These are phyloP conservation scores for Saxidomus purpurata DNA, from an alignment of 1,140 invertebrate species.

Conservation along the genomic window DNA sequence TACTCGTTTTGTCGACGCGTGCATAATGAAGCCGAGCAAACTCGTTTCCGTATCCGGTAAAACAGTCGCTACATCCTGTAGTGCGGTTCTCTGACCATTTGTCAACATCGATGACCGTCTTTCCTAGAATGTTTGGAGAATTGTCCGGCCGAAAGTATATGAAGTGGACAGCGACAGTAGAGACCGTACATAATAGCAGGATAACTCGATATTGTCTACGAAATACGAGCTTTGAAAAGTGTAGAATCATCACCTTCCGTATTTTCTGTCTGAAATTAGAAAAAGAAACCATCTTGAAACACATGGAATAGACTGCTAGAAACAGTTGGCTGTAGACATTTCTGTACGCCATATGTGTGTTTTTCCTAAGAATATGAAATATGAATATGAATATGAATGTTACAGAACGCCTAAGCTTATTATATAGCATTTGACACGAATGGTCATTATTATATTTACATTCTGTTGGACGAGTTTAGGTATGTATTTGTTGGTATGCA, in stretches of 20 bases:
- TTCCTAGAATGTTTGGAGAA: not conserved
- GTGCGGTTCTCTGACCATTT: slow-evolving; percentile 32
- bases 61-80: not conserved
- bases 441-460: too few species aligned
- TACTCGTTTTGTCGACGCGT: not conserved
- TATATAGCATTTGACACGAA: too few species aligned
- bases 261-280: not conserved
- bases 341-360: too few species aligned
- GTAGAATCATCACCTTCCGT: not conserved
- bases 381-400: too few species aligned
- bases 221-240: not conserved
- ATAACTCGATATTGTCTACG: not conserved
- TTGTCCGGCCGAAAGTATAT: not conserved
- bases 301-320: too few species aligned
- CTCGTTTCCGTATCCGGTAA: slow-evolving; percentile 56
- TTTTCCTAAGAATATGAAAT: too few species aligned
- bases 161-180: not conserved
- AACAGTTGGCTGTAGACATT: too few species aligned
- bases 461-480: too few species aligned
- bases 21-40: slow-evolving; percentile 37
- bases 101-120: not conserved
- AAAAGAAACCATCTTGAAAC: not conserved
- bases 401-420: too few species aligned
- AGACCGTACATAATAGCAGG: not conserved
- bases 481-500: too few species aligned